A percentile compares a stretch with the other conserved stretches of the same genome.
These are phyloP conservation scores for Rhagonycha fulva DNA, from an alignment of 2,888 invertebrate species.

Conservation along the genomic window DNA sequence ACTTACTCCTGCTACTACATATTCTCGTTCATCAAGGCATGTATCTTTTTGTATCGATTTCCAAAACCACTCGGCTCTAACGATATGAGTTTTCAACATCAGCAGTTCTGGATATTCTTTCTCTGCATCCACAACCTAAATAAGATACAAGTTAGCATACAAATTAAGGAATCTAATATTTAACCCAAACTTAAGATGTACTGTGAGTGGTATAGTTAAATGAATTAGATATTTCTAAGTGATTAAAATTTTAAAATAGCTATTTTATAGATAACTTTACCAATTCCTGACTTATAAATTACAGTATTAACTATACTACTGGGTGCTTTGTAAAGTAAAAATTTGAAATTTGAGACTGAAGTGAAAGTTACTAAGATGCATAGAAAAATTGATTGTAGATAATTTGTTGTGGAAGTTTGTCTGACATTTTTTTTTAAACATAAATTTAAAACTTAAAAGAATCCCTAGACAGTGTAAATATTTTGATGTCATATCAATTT, in stretches of 20 bases:
- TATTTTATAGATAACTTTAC: not conserved
- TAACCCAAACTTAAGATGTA: not conserved
- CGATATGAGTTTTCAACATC: slow-evolving; percentile 70
- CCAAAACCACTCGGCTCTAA: slow-evolving; percentile 98
- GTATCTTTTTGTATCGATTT: slow-evolving; percentile 95
- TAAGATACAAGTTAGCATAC: slow-evolving; percentile 32
- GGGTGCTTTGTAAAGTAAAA: not conserved
- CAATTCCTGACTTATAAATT: not conserved
- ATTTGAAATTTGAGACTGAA: not conserved
- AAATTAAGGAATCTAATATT: not conserved
- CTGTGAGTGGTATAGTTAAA: not conserved
- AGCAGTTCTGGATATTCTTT: slow-evolving; percentile 67
- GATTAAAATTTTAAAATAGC: not conserved
- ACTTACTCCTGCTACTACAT: slow-evolving; percentile 84
- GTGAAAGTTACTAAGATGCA: too few species aligned
- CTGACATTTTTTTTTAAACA: too few species aligned
- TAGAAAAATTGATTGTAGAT: too few species aligned
- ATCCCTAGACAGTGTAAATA: too few species aligned
- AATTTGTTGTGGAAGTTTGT: too few species aligned
- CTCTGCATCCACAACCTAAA: slow-evolving; percentile 83
- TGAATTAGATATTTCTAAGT: not conserved
- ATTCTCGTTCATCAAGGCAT: slow-evolving; percentile 88
- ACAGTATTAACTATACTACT: not conserved
- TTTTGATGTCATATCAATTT: too few species aligned
- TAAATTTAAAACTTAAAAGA: too few species aligned